A percentile compares a stretch with the other conserved stretches of the same genome.
Conservation (phyloP, 2,888 invertebrate genomes). For the Globia sparganii region DNA sequence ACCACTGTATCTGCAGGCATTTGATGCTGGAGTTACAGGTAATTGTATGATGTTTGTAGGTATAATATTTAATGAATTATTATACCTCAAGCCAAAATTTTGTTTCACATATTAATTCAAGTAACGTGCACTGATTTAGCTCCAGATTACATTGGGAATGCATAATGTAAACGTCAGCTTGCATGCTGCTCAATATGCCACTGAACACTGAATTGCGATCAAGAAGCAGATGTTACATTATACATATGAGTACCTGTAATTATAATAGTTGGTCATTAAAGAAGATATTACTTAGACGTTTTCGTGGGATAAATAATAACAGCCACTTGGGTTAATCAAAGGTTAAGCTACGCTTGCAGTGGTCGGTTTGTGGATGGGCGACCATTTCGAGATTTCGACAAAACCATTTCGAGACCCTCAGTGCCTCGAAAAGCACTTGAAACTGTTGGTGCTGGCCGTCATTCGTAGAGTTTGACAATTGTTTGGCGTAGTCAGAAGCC, state of each 20-base stretch:
- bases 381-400: too few relatives aligned
- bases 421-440: not conserved
- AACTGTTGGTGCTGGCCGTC: too few relatives aligned
- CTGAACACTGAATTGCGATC: slow-evolving; percentile 41
- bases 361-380: not conserved
- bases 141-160: slow-evolving; percentile 33
- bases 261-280: slow-evolving; percentile 22
- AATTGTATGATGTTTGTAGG: not conserved
- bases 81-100: not conserved
- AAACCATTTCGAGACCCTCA: not conserved
- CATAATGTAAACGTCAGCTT: slow-evolving; percentile 42
- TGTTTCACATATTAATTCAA: slow-evolving; percentile 6
- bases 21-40: too few relatives aligned
- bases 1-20: not conserved
- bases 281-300: not conserved
- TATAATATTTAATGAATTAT: not conserved
- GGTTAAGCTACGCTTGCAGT: not conserved
- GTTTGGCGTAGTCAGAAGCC: not conserved
- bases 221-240: slow-evolving; percentile 41
- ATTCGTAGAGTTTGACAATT: not conserved
- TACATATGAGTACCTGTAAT: slow-evolving; percentile 3
- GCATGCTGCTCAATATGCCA: slow-evolving; percentile 32
- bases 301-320: not conserved
- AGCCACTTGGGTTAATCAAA: not conserved
- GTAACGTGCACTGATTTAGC: slow-evolving; percentile 8